Base-by-base conservation (phyloP, 2,888 invertebrate species). In the Eremobia ochroleuca region DNA sequence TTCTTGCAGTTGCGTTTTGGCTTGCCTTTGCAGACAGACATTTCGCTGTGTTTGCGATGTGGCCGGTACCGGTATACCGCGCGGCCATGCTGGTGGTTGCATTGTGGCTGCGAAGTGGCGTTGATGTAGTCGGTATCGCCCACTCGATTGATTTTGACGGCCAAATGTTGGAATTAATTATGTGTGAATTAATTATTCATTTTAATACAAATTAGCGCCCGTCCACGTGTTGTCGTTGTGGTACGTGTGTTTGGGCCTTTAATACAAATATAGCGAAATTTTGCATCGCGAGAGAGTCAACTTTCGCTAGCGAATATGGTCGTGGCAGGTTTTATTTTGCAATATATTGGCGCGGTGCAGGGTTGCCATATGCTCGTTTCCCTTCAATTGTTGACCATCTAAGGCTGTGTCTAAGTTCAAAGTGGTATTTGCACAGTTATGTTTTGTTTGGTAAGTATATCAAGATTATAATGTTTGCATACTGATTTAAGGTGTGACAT, bases 271-370 rank as follows among this genome's bases (percentile, higher is more conserved):
- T 89, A 94, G 92, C 92, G 93, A 92, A 94, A 92, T 92, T 92
- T 93, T 89, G 90, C 92, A 87, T 91, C 90, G 91, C 81, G 87
- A 81, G 82, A 90, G 88, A 91, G 89, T 88, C 94, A 92, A 95
- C 96, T 96, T 96, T 96, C 96, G 93, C 94, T 88, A 87, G 91
- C 95, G 85, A 92, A 95, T 94, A 95, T 93, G 95, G 96, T 82
- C 74, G 89, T 87, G 87, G 87, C 92, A 88, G 89, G 94, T 94
- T 89, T 85, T 83, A 89, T 94, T 94, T 93, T 92, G 90, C 92
- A 92, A 94, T 88, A 82, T 85, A 85, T 83, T 73, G 82, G 83
- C 71, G 76, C 72, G 77, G 74, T 46, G 73, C 78, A 90, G 89
- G 89, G 90, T 85, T 86, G 86, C 88, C 86, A 85, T 81, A 84